These are phyloP conservation scores for Pluvianellus socialis DNA, from an alignment of 2,113 vertebrate genomes.

Conservation along the genomic window DNA sequence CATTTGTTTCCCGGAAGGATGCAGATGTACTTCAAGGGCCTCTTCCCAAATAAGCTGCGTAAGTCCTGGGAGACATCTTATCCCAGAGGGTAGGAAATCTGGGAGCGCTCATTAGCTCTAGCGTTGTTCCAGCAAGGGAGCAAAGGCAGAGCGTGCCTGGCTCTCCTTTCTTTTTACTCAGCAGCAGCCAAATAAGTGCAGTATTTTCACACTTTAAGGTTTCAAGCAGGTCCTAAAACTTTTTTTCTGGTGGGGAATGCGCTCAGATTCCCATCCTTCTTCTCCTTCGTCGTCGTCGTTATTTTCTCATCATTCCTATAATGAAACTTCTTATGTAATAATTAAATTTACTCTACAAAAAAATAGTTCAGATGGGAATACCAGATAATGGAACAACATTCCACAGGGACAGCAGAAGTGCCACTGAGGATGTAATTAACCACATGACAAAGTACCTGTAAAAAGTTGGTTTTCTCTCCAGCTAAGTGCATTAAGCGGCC, in stretches of 20 bases:
- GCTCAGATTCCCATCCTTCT: not conserved
- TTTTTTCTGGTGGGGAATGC: not conserved
- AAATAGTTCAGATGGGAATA: not conserved
- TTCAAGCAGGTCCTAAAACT: not conserved
- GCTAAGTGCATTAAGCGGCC: not conserved
- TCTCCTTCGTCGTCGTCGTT: not conserved
- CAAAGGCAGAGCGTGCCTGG: not conserved
- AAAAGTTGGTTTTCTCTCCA: not conserved
- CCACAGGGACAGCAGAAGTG: not conserved
- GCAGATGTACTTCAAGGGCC: not conserved
- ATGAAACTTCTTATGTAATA: not conserved
- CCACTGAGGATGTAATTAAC: not conserved
- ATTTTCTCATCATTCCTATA: not conserved
- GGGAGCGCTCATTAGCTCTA: not conserved
- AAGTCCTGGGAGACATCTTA: not conserved
- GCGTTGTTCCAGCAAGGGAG: not conserved
- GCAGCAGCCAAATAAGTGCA: not conserved
- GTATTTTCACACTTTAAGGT: too few relatives aligned
- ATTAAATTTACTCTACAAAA: not conserved
- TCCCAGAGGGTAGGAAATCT: not conserved
- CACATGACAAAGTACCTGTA: not conserved
- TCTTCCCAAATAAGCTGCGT: not conserved
- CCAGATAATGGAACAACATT: not conserved
- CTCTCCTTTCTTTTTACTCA: not conserved
- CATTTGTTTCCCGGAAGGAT: not conserved